Percentiles rank a stretch among this genome's conserved stretches.
phyloP scores from a whole-genome alignment of 2,113 vertebrate genomes.

The Colossoma macropomum region DNA sequence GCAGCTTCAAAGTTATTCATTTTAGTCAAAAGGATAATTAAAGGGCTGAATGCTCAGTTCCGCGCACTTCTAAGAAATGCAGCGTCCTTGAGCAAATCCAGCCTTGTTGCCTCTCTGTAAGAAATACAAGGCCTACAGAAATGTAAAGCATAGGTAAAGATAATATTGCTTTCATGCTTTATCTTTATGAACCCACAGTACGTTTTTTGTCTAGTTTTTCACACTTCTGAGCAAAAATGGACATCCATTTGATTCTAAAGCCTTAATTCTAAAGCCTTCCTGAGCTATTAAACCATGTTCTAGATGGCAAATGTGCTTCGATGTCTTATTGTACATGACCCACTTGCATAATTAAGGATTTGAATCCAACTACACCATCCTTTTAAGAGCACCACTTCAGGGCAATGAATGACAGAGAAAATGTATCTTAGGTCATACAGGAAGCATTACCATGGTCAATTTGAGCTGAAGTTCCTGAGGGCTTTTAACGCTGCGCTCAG shows the following conservation, averaged over 20 bases:
- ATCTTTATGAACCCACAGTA: not conserved
- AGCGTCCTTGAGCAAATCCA: not conserved
- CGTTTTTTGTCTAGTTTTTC: not conserved
- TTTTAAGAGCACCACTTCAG: not conserved
- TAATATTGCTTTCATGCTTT: conserved; percentile 11
- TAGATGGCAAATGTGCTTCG: conserved; percentile 4
- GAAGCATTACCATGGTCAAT: conserved; percentile 2
- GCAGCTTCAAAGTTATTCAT: not conserved
- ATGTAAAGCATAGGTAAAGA: not conserved
- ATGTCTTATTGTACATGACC: not conserved
- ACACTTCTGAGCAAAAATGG: not conserved
- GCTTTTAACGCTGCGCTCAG: conserved; percentile 6
- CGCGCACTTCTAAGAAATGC: not conserved
- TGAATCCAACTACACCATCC: not conserved
- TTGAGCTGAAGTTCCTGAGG: conserved; percentile 15
- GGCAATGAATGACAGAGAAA: conserved; percentile 2
- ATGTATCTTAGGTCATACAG: conserved; percentile 23
- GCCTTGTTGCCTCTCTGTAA: not conserved
- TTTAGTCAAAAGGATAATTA: conserved; percentile 21
- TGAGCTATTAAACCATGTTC: not conserved
- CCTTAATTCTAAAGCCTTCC: conserved; percentile 10
- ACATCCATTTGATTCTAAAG: conserved; percentile 5
- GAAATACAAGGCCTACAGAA: not conserved
- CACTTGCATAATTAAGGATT: conserved; percentile 40
- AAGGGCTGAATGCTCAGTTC: not conserved